Evolutionary conservation across 2,113 vertebrate species (phyloP), one percentile per base, ranked within the genome.

Genomic region (Microtus ochrogaster): DNA sequence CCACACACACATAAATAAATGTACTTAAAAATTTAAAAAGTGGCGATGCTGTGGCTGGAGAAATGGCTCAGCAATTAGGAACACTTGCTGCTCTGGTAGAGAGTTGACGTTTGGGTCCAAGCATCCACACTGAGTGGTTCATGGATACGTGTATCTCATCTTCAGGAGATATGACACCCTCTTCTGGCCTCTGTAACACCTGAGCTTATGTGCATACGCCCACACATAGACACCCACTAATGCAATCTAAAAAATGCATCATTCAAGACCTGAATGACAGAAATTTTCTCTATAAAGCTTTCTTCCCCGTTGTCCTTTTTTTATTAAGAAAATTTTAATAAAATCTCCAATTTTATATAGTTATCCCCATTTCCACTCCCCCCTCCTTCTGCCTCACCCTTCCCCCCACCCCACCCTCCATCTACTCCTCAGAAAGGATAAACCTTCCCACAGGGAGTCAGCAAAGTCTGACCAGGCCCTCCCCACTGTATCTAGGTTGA

Each of bases 221-320:
- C 9, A 22, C 55, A 28, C n/a, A 41, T 8, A 30, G 26, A 44
- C 82, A 65, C 61, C 47, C 17, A 65, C 9, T n/a, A 39, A 33
- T 44, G 61, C 19, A 65, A 65, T 65, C 65, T 84, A 12, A 44
- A 84, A 39, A 24, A 13, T 28, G 52, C 13, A 65, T 61, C 39
- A 83, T 93, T 90, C 47, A 79, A 91, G 49, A 87, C 17, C 81
- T 65, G 78, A 19, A 87, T 49, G 44, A 94, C 55, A 93, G 26
- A 24, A 30, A 55, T 94, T 88, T 95, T 89, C 36, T 78, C 52
- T 39, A 41, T 70, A 41, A 92, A 26, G 3, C 0, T 91, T 95
- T 81, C 66, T 72, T 92, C 61, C 5, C 47, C 61, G 36, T 19
- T 90, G 78, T 2, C 19, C 55, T 7, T 58, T 58, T 55, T 58